These are phyloP conservation scores for Elgonia sp. DNA, from an alignment of 2,888 invertebrate species.

Conservation along the genomic window DNA sequence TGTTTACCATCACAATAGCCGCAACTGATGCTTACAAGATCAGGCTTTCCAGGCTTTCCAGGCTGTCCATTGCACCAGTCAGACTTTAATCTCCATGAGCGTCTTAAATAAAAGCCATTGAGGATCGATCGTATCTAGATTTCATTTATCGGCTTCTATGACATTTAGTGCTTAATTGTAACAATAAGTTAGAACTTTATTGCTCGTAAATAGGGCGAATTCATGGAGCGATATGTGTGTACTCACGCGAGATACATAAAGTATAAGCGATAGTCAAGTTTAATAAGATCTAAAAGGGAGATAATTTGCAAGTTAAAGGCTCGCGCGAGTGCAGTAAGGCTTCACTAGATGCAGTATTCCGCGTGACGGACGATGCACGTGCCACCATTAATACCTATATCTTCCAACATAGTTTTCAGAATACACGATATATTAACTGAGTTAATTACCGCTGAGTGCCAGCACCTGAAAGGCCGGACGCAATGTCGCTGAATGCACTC, in stretches of 20 bases:
- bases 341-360: constrained; percentile 28
- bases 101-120: constrained; percentile 25
- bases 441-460: constrained; percentile 55
- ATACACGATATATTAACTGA: constrained; percentile 62
- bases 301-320: constrained; percentile 69
- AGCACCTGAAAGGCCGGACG: constrained; percentile 50
- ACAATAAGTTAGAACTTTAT: constrained; percentile 30
- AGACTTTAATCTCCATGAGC: constrained; percentile 5
- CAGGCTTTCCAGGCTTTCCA: background rate
- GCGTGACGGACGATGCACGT: constrained; percentile 59
- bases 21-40: background rate
- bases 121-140: constrained; percentile 1
- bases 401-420: constrained; percentile 33
- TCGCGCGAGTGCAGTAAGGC: constrained; percentile 24
- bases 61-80: background rate
- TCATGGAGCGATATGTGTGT: constrained; percentile 25
- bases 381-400: constrained; percentile 59
- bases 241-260: constrained; percentile 51
- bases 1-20: constrained; percentile 18
- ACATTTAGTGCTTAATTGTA: constrained; percentile 35
- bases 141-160: constrained; percentile 14
- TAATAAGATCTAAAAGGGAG: constrained; percentile 74
- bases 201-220: background rate
- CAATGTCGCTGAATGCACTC: constrained; percentile 49
- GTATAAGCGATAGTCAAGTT: constrained; percentile 38